Conservation (phyloP, 2,797 vertebrate species). For the Dipus sagitta region DNA sequence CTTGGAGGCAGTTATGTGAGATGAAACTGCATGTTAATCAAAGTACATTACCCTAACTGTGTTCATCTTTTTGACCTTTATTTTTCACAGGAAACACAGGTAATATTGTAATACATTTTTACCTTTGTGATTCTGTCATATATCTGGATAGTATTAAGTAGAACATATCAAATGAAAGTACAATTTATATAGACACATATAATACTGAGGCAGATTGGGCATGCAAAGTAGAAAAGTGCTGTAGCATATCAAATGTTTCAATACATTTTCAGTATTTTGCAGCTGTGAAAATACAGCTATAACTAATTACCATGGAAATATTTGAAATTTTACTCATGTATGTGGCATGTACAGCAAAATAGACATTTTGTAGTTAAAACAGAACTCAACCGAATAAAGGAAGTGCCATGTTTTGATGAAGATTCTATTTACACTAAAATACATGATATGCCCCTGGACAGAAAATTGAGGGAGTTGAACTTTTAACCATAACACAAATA, state of each 20-base stretch:
- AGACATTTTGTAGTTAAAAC: background rate
- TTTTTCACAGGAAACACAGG: background rate
- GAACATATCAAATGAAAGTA: background rate
- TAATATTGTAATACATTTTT: background rate
- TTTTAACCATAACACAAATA: conserved; percentile 76
- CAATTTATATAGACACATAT: background rate
- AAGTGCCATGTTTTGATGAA: conserved; percentile 60
- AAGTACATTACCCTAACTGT: background rate
- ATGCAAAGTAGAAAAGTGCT: background rate
- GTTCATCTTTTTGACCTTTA: conserved; percentile 54
- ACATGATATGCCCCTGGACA: conserved; percentile 39
- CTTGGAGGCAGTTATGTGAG: conserved; percentile 7
- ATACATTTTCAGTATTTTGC: conserved; percentile 80
- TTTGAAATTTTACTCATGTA: conserved; percentile 64
- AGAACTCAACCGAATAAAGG: background rate
- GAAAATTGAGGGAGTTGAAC: conserved; percentile 68
- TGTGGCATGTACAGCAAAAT: background rate
- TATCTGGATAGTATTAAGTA: conserved; percentile 1
- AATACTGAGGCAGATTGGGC: background rate
- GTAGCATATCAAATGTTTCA: conserved; percentile 70
- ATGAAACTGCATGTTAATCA: conserved; percentile 25
- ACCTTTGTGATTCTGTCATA: background rate
- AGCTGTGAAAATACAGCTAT: conserved; percentile 87
- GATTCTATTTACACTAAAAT: conserved; percentile 57
- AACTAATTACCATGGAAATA: conserved; percentile 70